These are phyloP conservation scores for Melanotaenia duboulayi DNA, from an alignment of 2,113 vertebrate genomes.

Conservation along the genomic window DNA sequence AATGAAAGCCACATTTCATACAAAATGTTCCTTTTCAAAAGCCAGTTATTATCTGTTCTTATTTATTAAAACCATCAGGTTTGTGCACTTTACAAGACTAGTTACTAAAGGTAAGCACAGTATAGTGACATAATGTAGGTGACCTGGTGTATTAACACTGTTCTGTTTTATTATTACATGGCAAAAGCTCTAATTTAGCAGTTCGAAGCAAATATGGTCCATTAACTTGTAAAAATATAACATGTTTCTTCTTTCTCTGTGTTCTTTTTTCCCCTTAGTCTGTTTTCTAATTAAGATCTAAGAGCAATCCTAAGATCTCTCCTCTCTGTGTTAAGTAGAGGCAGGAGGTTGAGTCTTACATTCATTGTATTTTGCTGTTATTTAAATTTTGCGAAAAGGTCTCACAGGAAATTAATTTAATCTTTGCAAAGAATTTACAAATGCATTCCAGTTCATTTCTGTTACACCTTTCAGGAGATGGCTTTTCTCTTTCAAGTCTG, in stretches of 20 bases:
- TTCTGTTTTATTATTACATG: background rate
- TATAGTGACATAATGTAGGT: background rate
- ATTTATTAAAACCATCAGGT: constrained; percentile 7
- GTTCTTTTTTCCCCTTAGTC: background rate
- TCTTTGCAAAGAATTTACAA: too few relatives aligned
- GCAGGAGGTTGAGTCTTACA: too few relatives aligned
- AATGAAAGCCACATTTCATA: constrained; percentile 1
- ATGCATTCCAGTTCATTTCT: background rate
- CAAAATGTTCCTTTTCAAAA: constrained; percentile 6
- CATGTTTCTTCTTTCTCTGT: too few relatives aligned
- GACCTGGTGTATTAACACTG: background rate
- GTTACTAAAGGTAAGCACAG: constrained; percentile 27
- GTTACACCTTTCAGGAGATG: too few relatives aligned
- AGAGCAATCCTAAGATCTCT: background rate
- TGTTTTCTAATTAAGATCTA: background rate
- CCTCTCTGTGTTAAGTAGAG: too few relatives aligned
- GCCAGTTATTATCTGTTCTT: background rate
- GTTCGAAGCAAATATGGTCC: background rate
- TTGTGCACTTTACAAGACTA: background rate
- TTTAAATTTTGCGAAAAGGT: too few relatives aligned
- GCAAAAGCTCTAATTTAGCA: background rate
- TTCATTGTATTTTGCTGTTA: too few relatives aligned
- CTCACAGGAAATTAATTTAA: too few relatives aligned
- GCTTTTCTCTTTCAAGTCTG: background rate
- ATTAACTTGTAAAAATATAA: background rate